A percentile compares a stretch with the other conserved stretches of the same genome.
phyloP scores from a whole-genome alignment of 2,797 vertebrate genomes.

The Myripristis jacobus region DNA sequence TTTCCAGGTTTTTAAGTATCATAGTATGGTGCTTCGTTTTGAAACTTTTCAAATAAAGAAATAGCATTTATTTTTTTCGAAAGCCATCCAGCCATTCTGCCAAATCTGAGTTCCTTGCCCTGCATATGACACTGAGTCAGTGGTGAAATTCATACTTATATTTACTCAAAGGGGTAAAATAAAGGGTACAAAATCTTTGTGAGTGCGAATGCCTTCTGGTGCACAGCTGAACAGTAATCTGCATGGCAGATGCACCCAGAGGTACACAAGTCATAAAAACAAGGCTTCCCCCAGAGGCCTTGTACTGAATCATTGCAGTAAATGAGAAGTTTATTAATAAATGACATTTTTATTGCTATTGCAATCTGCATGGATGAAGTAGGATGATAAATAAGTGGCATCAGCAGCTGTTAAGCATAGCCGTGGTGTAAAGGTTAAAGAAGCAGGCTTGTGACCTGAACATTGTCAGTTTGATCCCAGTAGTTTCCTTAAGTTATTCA shows the following conservation, averaged over 20 bases:
- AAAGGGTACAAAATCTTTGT: conserved; percentile 2
- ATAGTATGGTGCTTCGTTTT: too few species aligned
- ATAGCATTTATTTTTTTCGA: background rate
- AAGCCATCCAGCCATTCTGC: background rate
- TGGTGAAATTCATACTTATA: too few species aligned
- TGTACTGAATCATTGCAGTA: conserved; percentile 55
- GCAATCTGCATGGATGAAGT: conserved; percentile 46
- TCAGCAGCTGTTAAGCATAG: too few species aligned
- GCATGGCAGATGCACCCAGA: conserved; percentile 63
- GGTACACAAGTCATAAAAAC: conserved; percentile 58
- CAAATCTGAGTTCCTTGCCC: background rate
- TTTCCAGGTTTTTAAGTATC: too few species aligned
- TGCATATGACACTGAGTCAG: too few species aligned
- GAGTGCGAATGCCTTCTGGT: conserved; percentile 58
- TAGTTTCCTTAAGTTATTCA: too few species aligned
- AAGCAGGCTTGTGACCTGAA: too few species aligned
- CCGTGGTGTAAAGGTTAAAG: too few species aligned
- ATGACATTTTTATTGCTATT: conserved; percentile 39
- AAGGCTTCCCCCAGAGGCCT: conserved; percentile 61
- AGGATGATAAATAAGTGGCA: conserved; percentile 42
- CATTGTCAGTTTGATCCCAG: too few species aligned
- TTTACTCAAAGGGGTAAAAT: too few species aligned
- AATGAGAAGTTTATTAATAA: conserved; percentile 66
- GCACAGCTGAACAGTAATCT: conserved; percentile 64
- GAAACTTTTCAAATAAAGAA: too few species aligned